Conservation (phyloP, 2,113 vertebrate genomes). For the Engystomops pustulosus region DNA sequence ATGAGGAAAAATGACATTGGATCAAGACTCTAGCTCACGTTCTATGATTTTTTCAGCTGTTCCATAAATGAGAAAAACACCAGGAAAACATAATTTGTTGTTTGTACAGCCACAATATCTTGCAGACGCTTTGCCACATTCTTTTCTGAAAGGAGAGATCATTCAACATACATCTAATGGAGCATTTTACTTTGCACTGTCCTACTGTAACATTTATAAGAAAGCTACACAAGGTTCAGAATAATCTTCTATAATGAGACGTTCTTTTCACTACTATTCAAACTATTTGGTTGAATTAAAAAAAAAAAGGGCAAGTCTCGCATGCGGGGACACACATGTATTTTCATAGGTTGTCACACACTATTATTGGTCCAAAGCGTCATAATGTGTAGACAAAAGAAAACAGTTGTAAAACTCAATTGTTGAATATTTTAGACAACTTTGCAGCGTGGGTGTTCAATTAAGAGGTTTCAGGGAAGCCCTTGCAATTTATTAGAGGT, state of each 20-base stretch:
- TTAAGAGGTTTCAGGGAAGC: slow-evolving; percentile 59
- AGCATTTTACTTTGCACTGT: neutral
- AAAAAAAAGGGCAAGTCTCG: neutral
- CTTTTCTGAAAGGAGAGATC: neutral
- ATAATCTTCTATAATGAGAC: slow-evolving; percentile 2
- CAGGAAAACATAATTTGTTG: slow-evolving; percentile 16
- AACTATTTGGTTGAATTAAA: neutral
- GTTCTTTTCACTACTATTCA: neutral
- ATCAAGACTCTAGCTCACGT: neutral
- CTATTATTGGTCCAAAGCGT: neutral
- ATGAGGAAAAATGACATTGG: slow-evolving; percentile 15
- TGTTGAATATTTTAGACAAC: slow-evolving; percentile 37
- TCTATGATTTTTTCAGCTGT: slow-evolving; percentile 7
- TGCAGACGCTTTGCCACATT: neutral
- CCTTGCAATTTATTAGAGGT: slow-evolving; percentile 67
- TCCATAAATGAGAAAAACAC: slow-evolving; percentile 28
- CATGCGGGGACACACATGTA: neutral
- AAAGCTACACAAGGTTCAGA: neutral
- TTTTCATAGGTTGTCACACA: slow-evolving; percentile 17
- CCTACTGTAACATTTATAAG: neutral
- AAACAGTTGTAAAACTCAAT: slow-evolving; percentile 50
- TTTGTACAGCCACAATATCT: neutral
- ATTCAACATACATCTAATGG: neutral
- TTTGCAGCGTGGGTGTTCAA: slow-evolving; percentile 58
- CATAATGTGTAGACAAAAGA: slow-evolving; percentile 33